phyloP scores from a whole-genome alignment of 2,888 invertebrate genomes.

The Xestobium rufovillosum region DNA sequence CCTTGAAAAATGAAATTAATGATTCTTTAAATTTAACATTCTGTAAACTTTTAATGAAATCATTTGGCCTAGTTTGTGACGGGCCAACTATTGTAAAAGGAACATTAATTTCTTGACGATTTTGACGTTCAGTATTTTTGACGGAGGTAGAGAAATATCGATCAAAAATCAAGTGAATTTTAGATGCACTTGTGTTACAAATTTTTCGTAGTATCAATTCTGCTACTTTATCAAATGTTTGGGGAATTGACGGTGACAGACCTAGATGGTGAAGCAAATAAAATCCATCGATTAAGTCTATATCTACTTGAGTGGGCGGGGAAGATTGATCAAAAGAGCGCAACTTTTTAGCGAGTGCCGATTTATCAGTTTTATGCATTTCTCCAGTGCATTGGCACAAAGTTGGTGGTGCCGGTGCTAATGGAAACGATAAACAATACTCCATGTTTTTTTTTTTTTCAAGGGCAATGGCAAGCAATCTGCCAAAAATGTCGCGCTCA shows the following conservation, averaged over 20 bases:
- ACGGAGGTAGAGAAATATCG: constrained; percentile 28
- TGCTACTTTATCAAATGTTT: constrained; percentile 22
- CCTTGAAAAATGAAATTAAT: too few relatives aligned
- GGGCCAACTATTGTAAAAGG: too few relatives aligned
- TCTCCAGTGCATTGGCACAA: constrained; percentile 13
- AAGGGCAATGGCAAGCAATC: constrained; percentile 15
- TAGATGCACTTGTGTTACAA: constrained; percentile 15
- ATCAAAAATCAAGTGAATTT: constrained; percentile 23
- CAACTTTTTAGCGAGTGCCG: constrained; percentile 13
- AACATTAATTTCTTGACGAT: too few relatives aligned
- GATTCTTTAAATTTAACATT: constrained; percentile 16
- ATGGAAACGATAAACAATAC: constrained; percentile 8
- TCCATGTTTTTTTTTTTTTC: constrained; percentile 24
- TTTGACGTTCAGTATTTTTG: constrained; percentile 29
- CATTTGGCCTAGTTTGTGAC: constrained; percentile 5
- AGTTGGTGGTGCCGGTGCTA: constrained; percentile 10
- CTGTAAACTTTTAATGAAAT: constrained; percentile 2
- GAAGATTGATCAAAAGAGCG: constrained; percentile 11
- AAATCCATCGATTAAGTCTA: constrained; percentile 18
- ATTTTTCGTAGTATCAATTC: constrained; percentile 18
- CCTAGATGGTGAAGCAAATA: constrained; percentile 17
- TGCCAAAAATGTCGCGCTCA: constrained; percentile 25
- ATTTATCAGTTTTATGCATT: constrained; percentile 17
- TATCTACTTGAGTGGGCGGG: constrained; percentile 11
- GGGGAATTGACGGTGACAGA: constrained; percentile 16